Conservation (phyloP, 2,113 vertebrate species). For the Corvus cornix region DNA sequence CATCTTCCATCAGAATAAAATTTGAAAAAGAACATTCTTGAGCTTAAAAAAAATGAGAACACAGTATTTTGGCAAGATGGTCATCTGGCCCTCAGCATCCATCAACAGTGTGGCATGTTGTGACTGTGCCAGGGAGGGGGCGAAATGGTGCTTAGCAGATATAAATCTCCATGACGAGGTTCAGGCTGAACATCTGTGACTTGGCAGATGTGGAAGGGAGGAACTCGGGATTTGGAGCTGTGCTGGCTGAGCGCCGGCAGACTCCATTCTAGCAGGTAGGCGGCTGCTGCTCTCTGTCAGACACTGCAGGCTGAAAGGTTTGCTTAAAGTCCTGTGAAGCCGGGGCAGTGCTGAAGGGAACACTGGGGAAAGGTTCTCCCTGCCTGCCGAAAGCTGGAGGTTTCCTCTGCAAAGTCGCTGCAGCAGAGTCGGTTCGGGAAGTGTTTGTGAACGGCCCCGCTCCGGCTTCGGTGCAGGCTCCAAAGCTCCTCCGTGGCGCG, state of each 20-base stretch:
- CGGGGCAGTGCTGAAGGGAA: background rate
- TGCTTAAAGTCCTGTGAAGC: background rate
- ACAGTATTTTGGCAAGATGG: background rate
- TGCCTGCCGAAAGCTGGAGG: background rate
- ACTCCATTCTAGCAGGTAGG: background rate
- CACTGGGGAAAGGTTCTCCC: background rate
- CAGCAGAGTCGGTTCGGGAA: background rate
- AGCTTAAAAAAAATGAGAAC: background rate
- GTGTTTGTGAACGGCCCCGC: background rate
- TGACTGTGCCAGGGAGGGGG: background rate
- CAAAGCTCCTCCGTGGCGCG: background rate
- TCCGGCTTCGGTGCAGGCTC: background rate
- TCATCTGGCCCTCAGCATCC: background rate
- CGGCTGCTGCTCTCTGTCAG: background rate
- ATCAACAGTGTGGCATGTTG: background rate
- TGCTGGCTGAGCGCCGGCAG: background rate
- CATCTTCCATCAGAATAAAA: background rate
- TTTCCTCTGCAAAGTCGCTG: background rate
- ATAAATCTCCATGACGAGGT: background rate
- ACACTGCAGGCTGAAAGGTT: background rate
- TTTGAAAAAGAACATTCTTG: background rate
- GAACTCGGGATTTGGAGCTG: background rate
- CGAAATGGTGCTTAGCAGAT: background rate
- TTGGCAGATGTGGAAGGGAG: background rate
- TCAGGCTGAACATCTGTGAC: background rate